phyloP scores from a whole-genome alignment of 2,113 vertebrate genomes.

The Psilopogon haemacephalus region DNA sequence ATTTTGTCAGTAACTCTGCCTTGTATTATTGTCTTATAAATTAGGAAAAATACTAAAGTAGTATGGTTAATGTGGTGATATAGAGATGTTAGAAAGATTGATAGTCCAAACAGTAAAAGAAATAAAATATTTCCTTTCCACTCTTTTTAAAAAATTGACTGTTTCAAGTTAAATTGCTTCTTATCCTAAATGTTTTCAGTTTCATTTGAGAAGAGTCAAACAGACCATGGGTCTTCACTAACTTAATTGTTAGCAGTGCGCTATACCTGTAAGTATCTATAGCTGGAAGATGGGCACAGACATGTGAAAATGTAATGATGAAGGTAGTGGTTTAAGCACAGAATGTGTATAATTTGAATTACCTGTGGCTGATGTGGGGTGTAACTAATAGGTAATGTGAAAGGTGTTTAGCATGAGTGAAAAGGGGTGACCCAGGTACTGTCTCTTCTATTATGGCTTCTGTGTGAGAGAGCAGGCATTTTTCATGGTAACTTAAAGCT shows the following conservation, averaged over 20 bases:
- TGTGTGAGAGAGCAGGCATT: accelerated
- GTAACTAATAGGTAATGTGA: not conserved
- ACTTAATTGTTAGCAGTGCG: not conserved
- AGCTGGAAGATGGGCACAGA: not conserved
- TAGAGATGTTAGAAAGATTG: not conserved
- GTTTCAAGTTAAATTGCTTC: not conserved
- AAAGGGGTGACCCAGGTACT: too few relatives aligned
- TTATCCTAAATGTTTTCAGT: not conserved
- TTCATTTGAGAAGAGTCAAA: not conserved
- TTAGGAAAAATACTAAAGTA: not conserved
- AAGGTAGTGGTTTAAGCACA: not conserved
- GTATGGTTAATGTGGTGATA: not conserved
- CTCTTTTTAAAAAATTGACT: too few relatives aligned
- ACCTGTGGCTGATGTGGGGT: not conserved
- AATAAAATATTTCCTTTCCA: not conserved
- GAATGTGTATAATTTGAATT: not conserved
- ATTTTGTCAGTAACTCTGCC: not conserved
- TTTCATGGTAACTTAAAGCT: not conserved
- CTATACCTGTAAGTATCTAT: too few relatives aligned
- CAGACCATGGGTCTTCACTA: not conserved
- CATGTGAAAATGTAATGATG: not conserved
- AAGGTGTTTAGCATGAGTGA: not conserved
- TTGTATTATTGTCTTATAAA: not conserved
- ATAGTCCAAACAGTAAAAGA: not conserved
- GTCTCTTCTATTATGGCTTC: not conserved